Evolutionary conservation across 2,888 invertebrate species (phyloP).

Genomic region (Cylloceria caligata): DNA sequence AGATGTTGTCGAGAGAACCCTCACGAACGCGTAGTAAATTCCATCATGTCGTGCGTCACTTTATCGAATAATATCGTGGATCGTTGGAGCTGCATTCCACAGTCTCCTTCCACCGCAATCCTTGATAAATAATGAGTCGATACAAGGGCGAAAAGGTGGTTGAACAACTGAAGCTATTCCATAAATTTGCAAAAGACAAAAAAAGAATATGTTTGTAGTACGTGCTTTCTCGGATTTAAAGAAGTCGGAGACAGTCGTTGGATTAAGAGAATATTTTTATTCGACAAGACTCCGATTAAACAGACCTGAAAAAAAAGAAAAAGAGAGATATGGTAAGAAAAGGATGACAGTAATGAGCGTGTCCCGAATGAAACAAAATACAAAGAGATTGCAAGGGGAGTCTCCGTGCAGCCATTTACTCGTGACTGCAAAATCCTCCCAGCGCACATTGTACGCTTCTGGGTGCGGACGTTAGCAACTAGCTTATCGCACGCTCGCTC

Average conservation of each 20-base stretch:
- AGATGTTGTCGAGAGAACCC: not conserved
- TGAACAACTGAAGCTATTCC: constrained; percentile 6
- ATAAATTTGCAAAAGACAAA: constrained; percentile 4
- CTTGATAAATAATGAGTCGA: constrained; percentile 50
- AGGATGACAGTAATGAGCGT: not conserved
- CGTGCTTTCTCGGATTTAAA: not conserved
- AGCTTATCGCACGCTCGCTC: constrained; percentile 49
- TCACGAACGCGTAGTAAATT: constrained; percentile 38
- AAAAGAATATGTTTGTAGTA: not conserved
- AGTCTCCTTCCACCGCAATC: constrained; percentile 31
- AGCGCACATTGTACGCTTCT: constrained; percentile 23
- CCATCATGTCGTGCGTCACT: constrained; percentile 46
- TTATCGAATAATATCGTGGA: constrained; percentile 44
- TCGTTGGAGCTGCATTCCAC: constrained; percentile 27
- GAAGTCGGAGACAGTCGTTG: not conserved
- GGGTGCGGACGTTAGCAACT: constrained; percentile 47
- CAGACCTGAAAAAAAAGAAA: not conserved
- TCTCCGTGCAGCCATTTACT: constrained; percentile 39
- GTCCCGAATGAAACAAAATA: constrained; percentile 5
- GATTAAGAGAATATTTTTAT: constrained; percentile 1
- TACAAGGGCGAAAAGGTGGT: not conserved
- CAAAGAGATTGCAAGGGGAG: not conserved
- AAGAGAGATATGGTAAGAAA: not conserved
- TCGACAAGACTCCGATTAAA: no score
- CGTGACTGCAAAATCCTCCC: constrained; percentile 25